phyloP scores from a whole-genome alignment of 1,140 invertebrate genomes.

The Euura lappo region DNA sequence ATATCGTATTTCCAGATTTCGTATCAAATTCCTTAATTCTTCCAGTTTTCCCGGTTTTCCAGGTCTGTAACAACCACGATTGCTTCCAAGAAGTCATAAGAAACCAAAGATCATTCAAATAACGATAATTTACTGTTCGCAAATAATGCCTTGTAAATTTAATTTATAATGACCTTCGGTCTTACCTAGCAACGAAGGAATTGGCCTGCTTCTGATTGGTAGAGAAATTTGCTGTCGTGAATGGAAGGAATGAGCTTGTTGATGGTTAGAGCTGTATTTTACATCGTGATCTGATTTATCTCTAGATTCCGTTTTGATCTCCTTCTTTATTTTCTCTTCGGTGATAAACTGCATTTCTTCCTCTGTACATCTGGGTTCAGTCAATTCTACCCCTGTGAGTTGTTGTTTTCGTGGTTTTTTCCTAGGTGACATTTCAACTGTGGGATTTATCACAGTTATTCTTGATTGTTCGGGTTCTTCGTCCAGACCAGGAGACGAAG shows the following conservation, averaged over 20 bases:
- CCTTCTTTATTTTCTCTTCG: slow-evolving; percentile 63
- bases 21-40: no score
- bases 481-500: slow-evolving; percentile 74
- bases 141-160: no score
- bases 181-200: slow-evolving; percentile 50
- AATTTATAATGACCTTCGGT: not conserved
- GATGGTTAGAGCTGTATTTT: slow-evolving; percentile 30
- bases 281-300: slow-evolving; percentile 43
- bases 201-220: slow-evolving; percentile 45
- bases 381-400: slow-evolving; percentile 53
- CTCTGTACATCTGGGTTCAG: slow-evolving; percentile 62
- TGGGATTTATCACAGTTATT: slow-evolving; percentile 45
- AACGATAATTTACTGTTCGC: no score
- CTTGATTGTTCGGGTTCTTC: slow-evolving; percentile 65
- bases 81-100: no score
- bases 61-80: no score
- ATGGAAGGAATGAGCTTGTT: slow-evolving; percentile 34
- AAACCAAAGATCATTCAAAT: no score
- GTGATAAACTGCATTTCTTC: slow-evolving; percentile 75
- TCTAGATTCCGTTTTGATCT: slow-evolving; percentile 53
- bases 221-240: slow-evolving; percentile 29
- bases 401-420: slow-evolving; percentile 64
- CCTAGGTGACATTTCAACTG: slow-evolving; percentile 59
- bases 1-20: no score
- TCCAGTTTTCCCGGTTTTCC: no score